Conservation (phyloP, 2,888 invertebrate species). For the Poecilus cupreus region DNA sequence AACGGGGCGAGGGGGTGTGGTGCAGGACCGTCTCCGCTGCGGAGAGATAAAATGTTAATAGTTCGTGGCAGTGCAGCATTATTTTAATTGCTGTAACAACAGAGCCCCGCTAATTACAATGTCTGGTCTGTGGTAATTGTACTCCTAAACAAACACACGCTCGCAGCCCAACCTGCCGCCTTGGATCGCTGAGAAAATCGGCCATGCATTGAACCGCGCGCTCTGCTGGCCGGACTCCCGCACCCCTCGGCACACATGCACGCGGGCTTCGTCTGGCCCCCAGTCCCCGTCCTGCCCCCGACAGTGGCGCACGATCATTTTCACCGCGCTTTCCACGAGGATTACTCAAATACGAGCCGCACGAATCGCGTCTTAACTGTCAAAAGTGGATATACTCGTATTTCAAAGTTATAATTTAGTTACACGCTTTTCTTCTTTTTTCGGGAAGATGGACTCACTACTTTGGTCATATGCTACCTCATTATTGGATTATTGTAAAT, state of each 20-base stretch:
- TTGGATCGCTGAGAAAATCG: slow-evolving; percentile 56
- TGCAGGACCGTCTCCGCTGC: slow-evolving; percentile 41
- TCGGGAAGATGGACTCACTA: too few species aligned
- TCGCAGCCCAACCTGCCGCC: slow-evolving; percentile 19
- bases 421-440: too few species aligned
- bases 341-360: too few species aligned
- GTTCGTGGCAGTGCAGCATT: slow-evolving; percentile 73
- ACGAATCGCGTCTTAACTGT: too few species aligned
- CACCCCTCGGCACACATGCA: too few species aligned
- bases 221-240: too few species aligned
- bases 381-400: too few species aligned
- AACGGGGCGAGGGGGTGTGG: slow-evolving; percentile 9
- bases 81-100: slow-evolving; percentile 71
- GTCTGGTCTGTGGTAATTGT: slow-evolving; percentile 67
- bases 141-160: slow-evolving; percentile 59
- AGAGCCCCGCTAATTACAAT: slow-evolving; percentile 71
- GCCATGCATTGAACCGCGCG: slow-evolving; percentile 47
- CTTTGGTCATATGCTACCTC: too few species aligned
- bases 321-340: too few species aligned
- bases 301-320: neutral
- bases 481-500: too few species aligned
- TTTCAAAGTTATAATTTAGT: too few species aligned
- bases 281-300: neutral
- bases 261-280: neutral
- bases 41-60: slow-evolving; percentile 72